Base-by-base conservation (phyloP, 2,888 invertebrate species). In the Drosophila picticornis region DNA sequence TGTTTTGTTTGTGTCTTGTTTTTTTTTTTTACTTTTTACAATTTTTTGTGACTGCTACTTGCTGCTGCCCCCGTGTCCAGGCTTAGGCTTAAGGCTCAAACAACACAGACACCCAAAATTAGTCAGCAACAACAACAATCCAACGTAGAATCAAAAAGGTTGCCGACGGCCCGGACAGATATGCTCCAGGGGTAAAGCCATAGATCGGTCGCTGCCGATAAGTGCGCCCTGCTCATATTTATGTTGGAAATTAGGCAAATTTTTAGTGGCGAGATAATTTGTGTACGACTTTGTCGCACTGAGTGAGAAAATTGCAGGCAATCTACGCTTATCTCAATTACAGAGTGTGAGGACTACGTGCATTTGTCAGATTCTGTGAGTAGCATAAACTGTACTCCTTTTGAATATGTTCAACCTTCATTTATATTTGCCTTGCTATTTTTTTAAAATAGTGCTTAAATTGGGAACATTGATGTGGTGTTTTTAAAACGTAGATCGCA, bases 221-320 rank as follows among this genome's bases (percentile, higher is more conserved):
- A 81, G 52, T n/a, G 55, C 56, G 72, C 64, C 58, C 59, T 53
- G 25, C 72, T 81, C 84, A 84, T 91, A 91, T 91, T 92, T 91
- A 91, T 91, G 91, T 84, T 82, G 76, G 86, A 91, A 91, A 92
- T 91, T 92, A 91, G 91, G 91, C 91, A 90, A 87, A 90, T 87
- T 91, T 91, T 91, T 92, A 91, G 91, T 91, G 90, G 83, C 88
- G 87, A 91, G 91, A 92, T 92, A 91, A 91, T 91, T 92, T 91
- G 91, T 92, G 84, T 92, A 90, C 83, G 90, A 86, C 90, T 90
- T 87, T 87, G 86, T 86, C 90, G 81, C 90, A 90, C 83, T 88
- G 87, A 84, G 89, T 88, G 90, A 90, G 81, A 90, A 85, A 90
- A 90, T 82, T 76, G 68, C 64, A 68, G 71, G 29, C 71, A 72